Conservation (phyloP, 2,113 vertebrate genomes). For the Anoura caudifer region DNA sequence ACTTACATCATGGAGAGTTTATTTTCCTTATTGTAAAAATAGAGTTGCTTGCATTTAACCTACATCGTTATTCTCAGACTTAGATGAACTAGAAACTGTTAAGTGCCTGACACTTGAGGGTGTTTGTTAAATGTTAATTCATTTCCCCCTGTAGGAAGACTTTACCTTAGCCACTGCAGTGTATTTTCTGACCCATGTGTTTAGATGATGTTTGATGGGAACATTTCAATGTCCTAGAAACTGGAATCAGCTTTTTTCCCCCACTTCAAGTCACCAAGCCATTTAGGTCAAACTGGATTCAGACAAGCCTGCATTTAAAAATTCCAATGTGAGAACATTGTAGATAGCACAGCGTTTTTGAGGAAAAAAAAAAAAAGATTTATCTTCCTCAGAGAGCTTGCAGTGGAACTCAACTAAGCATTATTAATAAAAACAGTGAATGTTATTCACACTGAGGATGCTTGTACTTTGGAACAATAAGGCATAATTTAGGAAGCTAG, state of each 20-base stretch:
- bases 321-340: not conserved
- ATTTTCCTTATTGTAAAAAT: not conserved
- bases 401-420: not conserved
- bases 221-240: not conserved
- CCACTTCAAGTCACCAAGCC: not conserved
- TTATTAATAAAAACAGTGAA: not conserved
- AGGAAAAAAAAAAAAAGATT: not conserved
- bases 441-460: not conserved
- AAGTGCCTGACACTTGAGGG: not conserved
- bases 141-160: not conserved
- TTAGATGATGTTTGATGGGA: not conserved
- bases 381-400: not conserved
- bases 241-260: not conserved
- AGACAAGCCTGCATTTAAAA: not conserved
- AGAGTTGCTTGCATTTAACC: not conserved
- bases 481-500: not conserved
- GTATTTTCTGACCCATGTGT: not conserved
- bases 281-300: constrained; percentile 11
- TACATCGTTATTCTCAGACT: not conserved
- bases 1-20: not conserved
- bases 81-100: not conserved
- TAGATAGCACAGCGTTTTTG: not conserved
- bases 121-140: not conserved
- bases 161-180: not conserved
- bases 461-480: not conserved